These are phyloP conservation scores for Pachymerium ferrugineum DNA, from an alignment of 2,888 invertebrate species.

Conservation along the genomic window DNA sequence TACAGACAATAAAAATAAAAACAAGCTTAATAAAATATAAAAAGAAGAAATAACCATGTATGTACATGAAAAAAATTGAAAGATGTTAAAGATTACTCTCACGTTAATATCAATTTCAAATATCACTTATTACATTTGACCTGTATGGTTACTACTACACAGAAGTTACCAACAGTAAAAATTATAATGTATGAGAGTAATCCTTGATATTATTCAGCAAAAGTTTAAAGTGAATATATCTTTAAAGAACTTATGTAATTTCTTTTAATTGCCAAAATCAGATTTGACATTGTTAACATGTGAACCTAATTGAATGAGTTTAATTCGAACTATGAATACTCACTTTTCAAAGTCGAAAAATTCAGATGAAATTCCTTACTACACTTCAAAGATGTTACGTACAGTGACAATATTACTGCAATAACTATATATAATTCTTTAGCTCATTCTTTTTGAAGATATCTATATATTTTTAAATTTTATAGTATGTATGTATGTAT, in stretches of 20 bases:
- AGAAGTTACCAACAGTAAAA: background rate
- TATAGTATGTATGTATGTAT: no score
- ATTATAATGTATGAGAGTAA: background rate
- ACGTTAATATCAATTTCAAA: background rate
- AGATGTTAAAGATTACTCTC: background rate
- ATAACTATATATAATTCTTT: background rate
- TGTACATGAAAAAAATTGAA: background rate
- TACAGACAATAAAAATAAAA: slow-evolving; percentile 16
- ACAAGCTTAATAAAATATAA: background rate
- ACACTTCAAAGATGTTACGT: slow-evolving; percentile 14
- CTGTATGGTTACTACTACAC: background rate
- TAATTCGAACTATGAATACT: slow-evolving; percentile 12
- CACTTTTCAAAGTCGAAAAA: background rate
- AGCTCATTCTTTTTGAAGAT: background rate
- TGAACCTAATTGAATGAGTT: slow-evolving; percentile 17
- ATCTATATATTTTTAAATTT: slow-evolving; percentile 15
- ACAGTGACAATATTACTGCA: slow-evolving; percentile 10
- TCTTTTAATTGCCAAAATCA: background rate
- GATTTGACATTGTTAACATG: background rate
- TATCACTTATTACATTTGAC: background rate
- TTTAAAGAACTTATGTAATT: background rate
- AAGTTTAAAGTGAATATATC: background rate
- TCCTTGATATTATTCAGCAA: background rate
- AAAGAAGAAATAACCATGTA: background rate
- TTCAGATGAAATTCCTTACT: background rate